These are phyloP conservation scores for human (Homo sapiens) DNA, from an alignment of 2,113 vertebrate genomes.

Conservation along the genomic window GRCh38 chr14:44659001-44659500, in stretches of 20 bases:
- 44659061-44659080: constrained; percentile 2
- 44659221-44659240: neutral
- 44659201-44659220: neutral
- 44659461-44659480: neutral
- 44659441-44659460: neutral
- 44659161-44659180: constrained; percentile 42
- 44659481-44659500: neutral
- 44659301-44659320: neutral
- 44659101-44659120: constrained; percentile 33
- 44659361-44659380: neutral
- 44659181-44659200: constrained; percentile 20
- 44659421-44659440: neutral
- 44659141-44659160: constrained; percentile 20
- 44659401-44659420: neutral
- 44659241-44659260: neutral
- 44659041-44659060: constrained; percentile 35
- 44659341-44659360: neutral
- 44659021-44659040: constrained; percentile 18
- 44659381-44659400: neutral
- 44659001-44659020: constrained; percentile 37
- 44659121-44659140: constrained; percentile 11
- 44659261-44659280: neutral
- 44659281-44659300: neutral
- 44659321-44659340: neutral
- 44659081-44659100: neutral